Base-by-base conservation (phyloP, 1,140 invertebrate species). In the Planococcus citri region DNA sequence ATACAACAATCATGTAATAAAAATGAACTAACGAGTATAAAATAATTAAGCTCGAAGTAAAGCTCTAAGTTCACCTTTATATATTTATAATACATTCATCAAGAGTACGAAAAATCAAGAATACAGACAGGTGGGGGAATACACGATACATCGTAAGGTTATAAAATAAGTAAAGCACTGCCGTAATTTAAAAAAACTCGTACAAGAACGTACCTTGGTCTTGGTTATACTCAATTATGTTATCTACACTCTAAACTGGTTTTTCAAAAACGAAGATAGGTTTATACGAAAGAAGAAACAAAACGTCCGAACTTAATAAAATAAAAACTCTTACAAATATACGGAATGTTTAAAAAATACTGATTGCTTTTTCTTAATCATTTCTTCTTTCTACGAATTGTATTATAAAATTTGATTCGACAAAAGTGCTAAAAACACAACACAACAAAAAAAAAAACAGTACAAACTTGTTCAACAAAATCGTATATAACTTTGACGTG, bases 1-100 rank as follows among this genome's bases (percentile, higher is more conserved):
- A n/a, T 51, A 51, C 41, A 51, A 51, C 41, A 51, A 51, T 51
- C n/a, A 51, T 51, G n/a, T n/a, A n/a, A 51, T 51, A 51, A 51
- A 51, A 51, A 51, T 51, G 41, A 51, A 51, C 41, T 51, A 51
- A 51, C 41, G 12, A 51, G 41, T 51, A 51, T 3, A 51, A 51
- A 51, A 9, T 51, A 51, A 51, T 51, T 51, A 51, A 51, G 41
- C 41, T 51, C 41, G 41, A 51, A 51, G n/a, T 51, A 51, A 51
- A 51, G 41, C 41, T 51, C 41, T 51, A 51, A 51, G 41, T 51
- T 51, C 41, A 51, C 17, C 17, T 51, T n/a, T 2, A 51, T 17
- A 51, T 51, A 51, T 51, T 9, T 17, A 51, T 20, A 51, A 20
- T 37, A 37, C 33, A 14, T 14, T 51, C 41, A 51, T n/a, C 29